These are phyloP conservation scores for Cebidichthys violaceus DNA, from an alignment of 2,113 vertebrate species.

Conservation along the genomic window DNA sequence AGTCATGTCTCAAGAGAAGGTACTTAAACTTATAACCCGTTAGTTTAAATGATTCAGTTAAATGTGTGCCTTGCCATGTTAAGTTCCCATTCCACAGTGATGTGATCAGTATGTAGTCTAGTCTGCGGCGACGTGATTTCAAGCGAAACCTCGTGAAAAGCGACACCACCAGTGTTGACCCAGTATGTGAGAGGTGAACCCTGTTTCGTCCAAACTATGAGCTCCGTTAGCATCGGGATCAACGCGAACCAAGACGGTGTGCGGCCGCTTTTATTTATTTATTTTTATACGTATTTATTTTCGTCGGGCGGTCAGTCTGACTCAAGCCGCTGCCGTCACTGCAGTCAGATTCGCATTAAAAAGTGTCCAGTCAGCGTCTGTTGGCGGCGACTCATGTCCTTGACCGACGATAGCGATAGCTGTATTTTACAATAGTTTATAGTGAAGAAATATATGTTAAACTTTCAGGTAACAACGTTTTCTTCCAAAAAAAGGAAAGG, in stretches of 20 bases:
- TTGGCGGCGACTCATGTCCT: neutral
- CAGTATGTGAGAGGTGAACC: slow-evolving; percentile 8
- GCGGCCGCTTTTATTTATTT: slow-evolving; percentile 65
- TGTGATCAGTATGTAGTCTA: neutral
- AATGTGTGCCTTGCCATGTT: slow-evolving; percentile 66
- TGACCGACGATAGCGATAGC: neutral
- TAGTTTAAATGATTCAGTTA: slow-evolving; percentile 29
- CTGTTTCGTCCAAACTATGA: neutral
- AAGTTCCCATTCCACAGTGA: neutral
- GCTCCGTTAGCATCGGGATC: no score
- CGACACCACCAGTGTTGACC: neutral
- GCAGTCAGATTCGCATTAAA: no score
- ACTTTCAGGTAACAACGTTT: slow-evolving; percentile 32
- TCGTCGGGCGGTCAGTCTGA: neutral
- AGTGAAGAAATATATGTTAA: neutral
- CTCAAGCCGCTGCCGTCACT: neutral
- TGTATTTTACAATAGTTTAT: slow-evolving; percentile 7
- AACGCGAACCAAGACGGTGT: slow-evolving; percentile 7
- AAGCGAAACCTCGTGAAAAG: neutral
- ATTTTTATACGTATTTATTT: slow-evolving; percentile 70
- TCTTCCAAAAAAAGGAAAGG: slow-evolving; percentile 22
- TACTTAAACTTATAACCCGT: slow-evolving; percentile 12
- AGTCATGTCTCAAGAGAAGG: neutral
- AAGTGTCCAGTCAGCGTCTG: neutral
- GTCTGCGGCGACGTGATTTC: neutral